Base-by-base conservation (phyloP, 2,888 invertebrate genomes). In the Pardosa pseudoannulata region DNA sequence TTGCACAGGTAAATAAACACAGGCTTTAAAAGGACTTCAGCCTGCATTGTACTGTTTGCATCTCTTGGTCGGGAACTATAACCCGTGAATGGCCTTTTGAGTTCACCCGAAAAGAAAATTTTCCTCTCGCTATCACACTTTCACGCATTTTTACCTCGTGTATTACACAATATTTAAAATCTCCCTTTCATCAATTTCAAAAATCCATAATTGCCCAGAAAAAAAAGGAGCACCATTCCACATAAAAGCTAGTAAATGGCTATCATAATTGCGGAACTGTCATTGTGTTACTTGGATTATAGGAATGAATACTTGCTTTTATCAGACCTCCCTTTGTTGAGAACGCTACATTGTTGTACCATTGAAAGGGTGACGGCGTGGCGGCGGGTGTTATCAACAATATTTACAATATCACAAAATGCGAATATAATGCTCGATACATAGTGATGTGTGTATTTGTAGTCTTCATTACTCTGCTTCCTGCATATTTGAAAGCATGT, bases 191-290 rank as follows among this genome's bases (percentile, higher is more conserved):
- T 2, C 41, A 16, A 16, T 46, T 46, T 46, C 1, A 46, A 46
- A 16, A 46, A 46, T 46, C 6, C 41, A 46, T 46, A 46, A 46
- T 46, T 46, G 41, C 2, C 9, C 56, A 23, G 56, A 56, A 56
- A 56, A 46, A 56, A 19, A 23, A 16, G 23, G 23, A 56, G 16
- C 9, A n/a, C 16, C 1, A 6, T n/a, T n/a, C 5, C 23, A 23
- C 23, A 56, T 56, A 23, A 56, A 19, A 56, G 56, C 56, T 23
- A 56, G 23, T 23, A 56, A 56, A 56, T 56, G 56, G 56, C 56
- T 56, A 56, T 56, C 56, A 56, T 56, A 56, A 56, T 56, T 23
- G 56, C 56, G 23, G 56, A 56, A 56, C 23, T 19, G 19, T n/a
- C 11, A 56, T 56, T 56, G 23, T 56, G 56, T 23, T 19, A 11